These are phyloP conservation scores for Xestia ashworthii DNA, from an alignment of 2,888 invertebrate genomes.

Conservation along the genomic window DNA sequence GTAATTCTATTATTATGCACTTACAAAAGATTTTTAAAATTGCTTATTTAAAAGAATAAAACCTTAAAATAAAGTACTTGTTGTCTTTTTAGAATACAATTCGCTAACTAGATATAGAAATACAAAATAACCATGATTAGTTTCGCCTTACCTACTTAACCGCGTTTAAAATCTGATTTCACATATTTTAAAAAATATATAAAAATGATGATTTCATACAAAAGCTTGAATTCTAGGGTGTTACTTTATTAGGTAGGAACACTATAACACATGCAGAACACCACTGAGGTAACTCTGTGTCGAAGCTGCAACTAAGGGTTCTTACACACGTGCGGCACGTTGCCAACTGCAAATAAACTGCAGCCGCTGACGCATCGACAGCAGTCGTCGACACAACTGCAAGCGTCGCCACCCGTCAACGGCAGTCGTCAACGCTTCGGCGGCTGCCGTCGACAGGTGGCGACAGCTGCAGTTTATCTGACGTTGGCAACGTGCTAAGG, in stretches of 20 bases:
- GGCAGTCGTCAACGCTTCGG: too few species aligned
- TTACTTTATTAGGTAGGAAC: conserved; percentile 29
- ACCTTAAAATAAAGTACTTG: conserved; percentile 39
- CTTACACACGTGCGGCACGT: too few species aligned
- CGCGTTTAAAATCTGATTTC: conserved; percentile 36
- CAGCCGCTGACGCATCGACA: too few species aligned
- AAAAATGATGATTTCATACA: conserved; percentile 40
- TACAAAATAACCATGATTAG: conserved; percentile 50
- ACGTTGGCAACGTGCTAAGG: neutral
- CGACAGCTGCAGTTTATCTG: too few species aligned
- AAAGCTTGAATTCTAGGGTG: conserved; percentile 22
- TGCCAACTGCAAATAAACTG: too few species aligned
- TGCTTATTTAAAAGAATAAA: conserved; percentile 12
- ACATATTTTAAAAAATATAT: conserved; percentile 45
- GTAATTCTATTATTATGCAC: conserved; percentile 14
- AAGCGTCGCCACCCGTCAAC: too few species aligned
- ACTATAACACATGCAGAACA: conserved; percentile 18
- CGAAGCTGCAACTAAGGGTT: conserved; percentile 4
- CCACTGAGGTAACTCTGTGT: neutral
- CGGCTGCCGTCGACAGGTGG: too few species aligned
- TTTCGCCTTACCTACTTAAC: conserved; percentile 42
- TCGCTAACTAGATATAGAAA: conserved; percentile 41
- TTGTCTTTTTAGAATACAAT: conserved; percentile 41
- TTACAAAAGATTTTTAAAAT: conserved; percentile 14
- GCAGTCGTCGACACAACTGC: too few species aligned